Conservation (phyloP, 2,113 vertebrate species). For the Dicerorhinus sumatrensis region DNA sequence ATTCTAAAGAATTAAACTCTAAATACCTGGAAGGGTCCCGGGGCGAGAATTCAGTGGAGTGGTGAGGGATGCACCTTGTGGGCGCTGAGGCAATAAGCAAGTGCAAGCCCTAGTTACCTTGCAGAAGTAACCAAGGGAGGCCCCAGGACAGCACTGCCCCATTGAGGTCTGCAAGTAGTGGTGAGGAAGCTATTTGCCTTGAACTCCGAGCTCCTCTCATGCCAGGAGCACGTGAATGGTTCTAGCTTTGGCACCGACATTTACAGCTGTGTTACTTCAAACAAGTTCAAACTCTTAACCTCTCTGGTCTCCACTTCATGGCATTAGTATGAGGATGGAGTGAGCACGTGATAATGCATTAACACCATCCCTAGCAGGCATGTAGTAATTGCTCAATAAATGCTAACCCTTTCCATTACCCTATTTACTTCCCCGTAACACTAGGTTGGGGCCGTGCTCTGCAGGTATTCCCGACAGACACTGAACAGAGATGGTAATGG, state of each 20-base stretch:
- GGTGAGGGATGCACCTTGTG: accelerated
- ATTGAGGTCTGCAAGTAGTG: accelerated
- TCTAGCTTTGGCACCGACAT: not conserved
- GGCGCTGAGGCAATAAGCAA: not conserved
- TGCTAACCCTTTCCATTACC: not conserved
- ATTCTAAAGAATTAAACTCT: not conserved
- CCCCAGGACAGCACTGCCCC: not conserved
- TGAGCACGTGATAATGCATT: not conserved
- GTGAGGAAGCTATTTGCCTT: not conserved
- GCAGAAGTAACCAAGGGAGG: accelerated
- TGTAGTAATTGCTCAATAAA: not conserved
- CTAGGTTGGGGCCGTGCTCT: not conserved
- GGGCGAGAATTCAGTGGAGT: not conserved
- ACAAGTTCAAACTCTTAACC: not conserved
- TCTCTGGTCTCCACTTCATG: not conserved
- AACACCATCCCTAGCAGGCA: not conserved
- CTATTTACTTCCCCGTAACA: accelerated
- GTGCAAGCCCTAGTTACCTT: accelerated
- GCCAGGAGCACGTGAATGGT: not conserved
- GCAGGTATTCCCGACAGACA: not conserved
- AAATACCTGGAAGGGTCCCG: not conserved
- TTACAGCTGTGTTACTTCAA: not conserved
- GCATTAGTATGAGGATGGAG: not conserved
- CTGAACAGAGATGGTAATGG: not conserved
- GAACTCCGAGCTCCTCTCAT: not conserved